Evolutionary conservation across 2,888 invertebrate genomes (phyloP).

Genomic region (Phortica magna): DNA sequence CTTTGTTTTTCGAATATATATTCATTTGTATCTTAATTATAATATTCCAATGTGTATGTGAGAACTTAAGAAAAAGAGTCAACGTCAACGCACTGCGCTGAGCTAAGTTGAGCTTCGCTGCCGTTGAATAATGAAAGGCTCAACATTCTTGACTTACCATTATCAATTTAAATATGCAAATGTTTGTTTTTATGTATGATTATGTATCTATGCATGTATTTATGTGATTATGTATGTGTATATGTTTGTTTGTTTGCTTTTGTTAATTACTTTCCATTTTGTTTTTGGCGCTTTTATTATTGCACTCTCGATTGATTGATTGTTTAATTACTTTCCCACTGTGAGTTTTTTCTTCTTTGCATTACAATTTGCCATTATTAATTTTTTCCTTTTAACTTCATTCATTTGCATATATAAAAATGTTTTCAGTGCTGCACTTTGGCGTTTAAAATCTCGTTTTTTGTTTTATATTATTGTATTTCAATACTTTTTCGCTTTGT

Average conservation of each 20-base stretch:
- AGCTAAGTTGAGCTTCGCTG: neutral
- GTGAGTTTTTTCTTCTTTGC: conserved; percentile 2
- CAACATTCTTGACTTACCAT: neutral
- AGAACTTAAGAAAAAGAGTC: neutral
- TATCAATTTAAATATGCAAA: neutral
- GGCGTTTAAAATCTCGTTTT: neutral
- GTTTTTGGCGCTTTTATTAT: conserved; percentile 18
- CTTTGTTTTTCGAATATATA: conserved; percentile 14
- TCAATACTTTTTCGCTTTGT: conserved; percentile 16
- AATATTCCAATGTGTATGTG: neutral
- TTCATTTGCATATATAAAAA: conserved; percentile 4
- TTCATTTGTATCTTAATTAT: neutral
- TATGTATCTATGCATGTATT: conserved; percentile 19
- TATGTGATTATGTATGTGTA: conserved; percentile 7
- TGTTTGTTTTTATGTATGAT: neutral
- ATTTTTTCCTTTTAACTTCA: neutral
- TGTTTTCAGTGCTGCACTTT: conserved; percentile 57
- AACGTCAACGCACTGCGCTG: too few relatives aligned
- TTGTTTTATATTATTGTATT: conserved; percentile 10
- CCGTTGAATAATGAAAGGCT: neutral
- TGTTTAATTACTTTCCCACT: neutral
- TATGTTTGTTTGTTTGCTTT: conserved; percentile 21
- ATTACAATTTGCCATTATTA: neutral
- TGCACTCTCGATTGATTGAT: conserved; percentile 2
- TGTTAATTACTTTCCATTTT: conserved; percentile 13